phyloP scores from a whole-genome alignment of 2,888 invertebrate genomes.

The Amiota minor region DNA sequence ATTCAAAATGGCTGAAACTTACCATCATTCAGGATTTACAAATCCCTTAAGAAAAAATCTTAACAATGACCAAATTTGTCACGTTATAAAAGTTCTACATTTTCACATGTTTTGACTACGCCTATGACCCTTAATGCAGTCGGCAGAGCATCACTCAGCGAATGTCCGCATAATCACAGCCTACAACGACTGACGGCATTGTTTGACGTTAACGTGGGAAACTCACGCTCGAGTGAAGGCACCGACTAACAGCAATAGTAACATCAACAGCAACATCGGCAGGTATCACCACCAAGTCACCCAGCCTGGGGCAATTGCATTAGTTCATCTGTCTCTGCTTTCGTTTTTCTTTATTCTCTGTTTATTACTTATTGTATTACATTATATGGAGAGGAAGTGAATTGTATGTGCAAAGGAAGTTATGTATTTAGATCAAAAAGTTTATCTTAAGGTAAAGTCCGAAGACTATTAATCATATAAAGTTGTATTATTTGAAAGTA shows the following conservation, averaged over 20 bases:
- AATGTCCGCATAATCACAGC: constrained; percentile 18
- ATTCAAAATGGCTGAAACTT: too few relatives aligned
- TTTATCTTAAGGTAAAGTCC: too few relatives aligned
- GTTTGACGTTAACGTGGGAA: constrained; percentile 29
- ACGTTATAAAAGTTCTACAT: too few relatives aligned
- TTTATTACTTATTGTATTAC: too few relatives aligned
- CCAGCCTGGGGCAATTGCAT: too few relatives aligned
- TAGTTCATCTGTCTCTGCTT: too few relatives aligned
- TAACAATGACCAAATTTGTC: too few relatives aligned
- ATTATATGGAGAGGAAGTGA: constrained; percentile 14
- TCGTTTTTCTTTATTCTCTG: too few relatives aligned
- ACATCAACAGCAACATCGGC: neutral
- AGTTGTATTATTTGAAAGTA: neutral
- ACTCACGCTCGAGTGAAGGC: constrained; percentile 1
- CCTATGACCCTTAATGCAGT: neutral
- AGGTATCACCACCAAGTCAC: neutral
- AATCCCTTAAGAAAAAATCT: too few relatives aligned
- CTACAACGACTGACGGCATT: constrained; percentile 20
- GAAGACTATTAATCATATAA: neutral
- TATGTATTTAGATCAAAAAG: too few relatives aligned
- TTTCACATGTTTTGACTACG: neutral
- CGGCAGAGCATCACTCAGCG: neutral
- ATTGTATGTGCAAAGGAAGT: too few relatives aligned
- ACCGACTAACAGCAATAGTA: neutral
- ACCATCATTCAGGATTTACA: too few relatives aligned